Percentiles rank a stretch among this genome's conserved stretches.
phyloP scores from a whole-genome alignment of 2,888 invertebrate genomes.

The Mesoligia furuncula region DNA sequence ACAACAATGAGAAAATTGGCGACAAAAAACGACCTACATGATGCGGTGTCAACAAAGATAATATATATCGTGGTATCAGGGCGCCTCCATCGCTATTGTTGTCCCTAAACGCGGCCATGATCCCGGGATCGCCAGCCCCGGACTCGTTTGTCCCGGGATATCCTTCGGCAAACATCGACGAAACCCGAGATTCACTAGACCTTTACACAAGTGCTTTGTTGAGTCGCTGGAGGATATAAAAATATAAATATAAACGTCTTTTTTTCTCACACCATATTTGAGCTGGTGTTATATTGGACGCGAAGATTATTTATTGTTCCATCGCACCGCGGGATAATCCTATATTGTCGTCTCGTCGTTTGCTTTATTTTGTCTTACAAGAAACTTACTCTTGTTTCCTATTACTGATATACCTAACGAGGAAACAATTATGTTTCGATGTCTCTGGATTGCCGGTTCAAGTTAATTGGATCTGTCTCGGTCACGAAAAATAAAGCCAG shows the following conservation, averaged over 20 bases:
- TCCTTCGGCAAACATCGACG: conserved; percentile 88
- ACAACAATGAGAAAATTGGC: conserved; percentile 84
- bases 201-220: conserved; percentile 86
- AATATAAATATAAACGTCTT: conserved; percentile 82
- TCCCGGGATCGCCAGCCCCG: conserved; percentile 82
- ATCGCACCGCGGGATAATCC: conserved; percentile 68
- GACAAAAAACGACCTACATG: conserved; percentile 87
- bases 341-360: conserved; percentile 55
- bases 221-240: conserved; percentile 80
- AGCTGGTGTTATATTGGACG: conserved; percentile 64
- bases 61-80: conserved; percentile 87
- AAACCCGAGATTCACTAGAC: conserved; percentile 88
- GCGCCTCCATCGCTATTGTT: conserved; percentile 85
- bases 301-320: conserved; percentile 75
- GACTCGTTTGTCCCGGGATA: conserved; percentile 88
- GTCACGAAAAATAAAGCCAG: conserved; percentile 4
- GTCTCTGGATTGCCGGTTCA: neutral
- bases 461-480: conserved; percentile 10
- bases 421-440: conserved; percentile 44
- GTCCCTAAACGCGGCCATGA: conserved; percentile 84
- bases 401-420: conserved; percentile 55
- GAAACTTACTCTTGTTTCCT: conserved; percentile 54
- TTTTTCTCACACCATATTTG: conserved; percentile 67
- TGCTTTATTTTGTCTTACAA: conserved; percentile 58
- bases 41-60: conserved; percentile 88